These are phyloP conservation scores for Meteorus colon DNA, from an alignment of 2,888 invertebrate genomes.

Conservation along the genomic window DNA sequence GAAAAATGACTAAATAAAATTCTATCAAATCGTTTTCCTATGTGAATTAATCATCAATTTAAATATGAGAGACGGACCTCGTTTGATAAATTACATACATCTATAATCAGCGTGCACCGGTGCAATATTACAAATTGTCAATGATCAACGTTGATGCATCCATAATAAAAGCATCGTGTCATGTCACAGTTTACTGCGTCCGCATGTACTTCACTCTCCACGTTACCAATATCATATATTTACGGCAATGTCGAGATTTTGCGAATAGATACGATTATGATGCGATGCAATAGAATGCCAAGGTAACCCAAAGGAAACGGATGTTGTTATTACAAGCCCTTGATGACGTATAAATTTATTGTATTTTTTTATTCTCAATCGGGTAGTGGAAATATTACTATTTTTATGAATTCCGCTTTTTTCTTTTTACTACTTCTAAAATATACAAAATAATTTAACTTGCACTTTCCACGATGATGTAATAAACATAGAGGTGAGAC, in stretches of 20 bases:
- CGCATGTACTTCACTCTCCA: conserved; percentile 9
- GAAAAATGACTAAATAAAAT: conserved; percentile 20
- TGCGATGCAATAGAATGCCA: conserved; percentile 52
- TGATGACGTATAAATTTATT: conserved; percentile 46
- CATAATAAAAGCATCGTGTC: conserved; percentile 33
- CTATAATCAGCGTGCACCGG: background rate
- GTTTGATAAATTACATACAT: conserved; percentile 13
- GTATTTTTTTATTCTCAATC: conserved; percentile 33
- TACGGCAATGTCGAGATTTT: conserved; percentile 47
- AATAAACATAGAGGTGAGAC: background rate
- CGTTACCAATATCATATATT: conserved; percentile 49
- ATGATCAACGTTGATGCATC: conserved; percentile 14
- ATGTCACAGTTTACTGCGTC: conserved; percentile 46
- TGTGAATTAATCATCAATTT: conserved; percentile 27
- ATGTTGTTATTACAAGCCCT: conserved; percentile 48
- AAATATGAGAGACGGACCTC: background rate
- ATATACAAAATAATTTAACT: background rate
- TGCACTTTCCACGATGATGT: conserved; percentile 16
- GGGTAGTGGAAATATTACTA: background rate
- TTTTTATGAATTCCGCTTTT: background rate
- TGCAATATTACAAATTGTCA: background rate
- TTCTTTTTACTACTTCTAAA: background rate
- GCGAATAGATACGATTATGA: conserved; percentile 53
- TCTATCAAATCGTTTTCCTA: conserved; percentile 19
- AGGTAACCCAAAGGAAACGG: conserved; percentile 54